Evolutionary conservation across 2,888 invertebrate species (phyloP).

Genomic region (Tetragonisca angustula): DNA sequence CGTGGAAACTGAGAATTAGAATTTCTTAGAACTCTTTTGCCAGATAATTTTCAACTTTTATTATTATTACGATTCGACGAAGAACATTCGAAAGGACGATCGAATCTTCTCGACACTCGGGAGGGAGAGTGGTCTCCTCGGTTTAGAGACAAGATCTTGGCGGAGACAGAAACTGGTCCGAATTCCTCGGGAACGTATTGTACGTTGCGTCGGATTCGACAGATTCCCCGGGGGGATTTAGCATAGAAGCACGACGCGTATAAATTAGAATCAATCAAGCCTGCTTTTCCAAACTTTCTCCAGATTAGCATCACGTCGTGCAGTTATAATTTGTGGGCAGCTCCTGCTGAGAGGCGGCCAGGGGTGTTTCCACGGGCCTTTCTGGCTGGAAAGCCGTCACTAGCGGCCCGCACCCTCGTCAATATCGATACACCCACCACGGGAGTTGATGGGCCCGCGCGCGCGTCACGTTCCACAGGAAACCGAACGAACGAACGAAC

Average conservation of each 20-base stretch:
- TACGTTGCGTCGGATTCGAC: conserved; percentile 35
- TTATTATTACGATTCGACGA: not conserved
- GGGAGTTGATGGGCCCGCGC: conserved; percentile 20
- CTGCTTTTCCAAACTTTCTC: conserved; percentile 83
- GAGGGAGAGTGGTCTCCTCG: not conserved
- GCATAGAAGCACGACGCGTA: conserved; percentile 58
- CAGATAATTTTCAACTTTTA: too few relatives aligned
- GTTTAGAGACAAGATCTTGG: not conserved
- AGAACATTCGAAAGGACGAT: not conserved
- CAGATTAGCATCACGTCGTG: conserved; percentile 83
- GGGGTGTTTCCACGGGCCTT: conserved; percentile 68
- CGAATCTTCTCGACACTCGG: too few relatives aligned
- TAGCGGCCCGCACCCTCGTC: conserved; percentile 82
- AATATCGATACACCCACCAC: conserved; percentile 82
- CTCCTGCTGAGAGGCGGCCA: conserved; percentile 78
- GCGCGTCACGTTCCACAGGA: conserved; percentile 57
- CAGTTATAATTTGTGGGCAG: conserved; percentile 82
- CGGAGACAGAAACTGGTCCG: not conserved
- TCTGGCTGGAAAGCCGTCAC: conserved; percentile 72
- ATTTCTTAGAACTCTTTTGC: too few relatives aligned
- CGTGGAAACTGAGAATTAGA: not conserved
- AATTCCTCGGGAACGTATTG: conserved; percentile 4
- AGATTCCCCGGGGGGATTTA: conserved; percentile 57
- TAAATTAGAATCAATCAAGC: conserved; percentile 80
- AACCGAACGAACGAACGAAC: conserved; percentile 32